A percentile compares a stretch with the other conserved stretches of the same genome.
Conservation (phyloP, 23 tunicate genomes). For the Phallusia fumigata region DNA sequence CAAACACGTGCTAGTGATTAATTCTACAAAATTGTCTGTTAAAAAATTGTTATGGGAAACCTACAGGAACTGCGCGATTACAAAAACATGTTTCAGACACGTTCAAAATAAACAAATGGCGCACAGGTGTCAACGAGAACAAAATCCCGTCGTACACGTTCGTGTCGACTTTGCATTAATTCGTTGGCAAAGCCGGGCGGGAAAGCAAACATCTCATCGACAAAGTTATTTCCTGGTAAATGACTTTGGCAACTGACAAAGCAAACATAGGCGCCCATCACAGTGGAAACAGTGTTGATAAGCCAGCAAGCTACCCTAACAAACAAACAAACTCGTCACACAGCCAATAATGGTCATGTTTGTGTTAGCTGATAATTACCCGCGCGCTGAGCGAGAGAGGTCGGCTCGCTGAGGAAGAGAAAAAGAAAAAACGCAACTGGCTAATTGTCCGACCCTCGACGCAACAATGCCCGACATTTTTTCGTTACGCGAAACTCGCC, state of each 20-base stretch:
- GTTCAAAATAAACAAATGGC: not conserved
- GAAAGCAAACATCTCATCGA: not conserved
- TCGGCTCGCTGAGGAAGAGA: not conserved
- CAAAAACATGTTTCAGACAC: too few species aligned
- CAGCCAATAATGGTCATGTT: not conserved
- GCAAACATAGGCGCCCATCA: not conserved
- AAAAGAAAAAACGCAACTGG: not conserved
- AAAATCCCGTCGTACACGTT: not conserved
- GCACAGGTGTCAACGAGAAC: not conserved
- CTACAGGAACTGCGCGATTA: too few species aligned
- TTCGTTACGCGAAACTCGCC: not conserved
- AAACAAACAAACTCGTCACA: not conserved
- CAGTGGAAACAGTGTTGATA: not conserved
- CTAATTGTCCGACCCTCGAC: not conserved
- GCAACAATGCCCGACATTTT: conserved; percentile 5
- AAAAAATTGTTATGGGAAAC: too few species aligned
- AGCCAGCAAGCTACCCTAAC: not conserved
- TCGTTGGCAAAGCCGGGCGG: not conserved
- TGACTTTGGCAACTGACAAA: not conserved
- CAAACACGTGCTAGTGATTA: too few species aligned
- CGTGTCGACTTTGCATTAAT: not conserved
- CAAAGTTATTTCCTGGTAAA: conserved; percentile 6
- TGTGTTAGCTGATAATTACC: not conserved
- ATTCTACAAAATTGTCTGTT: too few species aligned
- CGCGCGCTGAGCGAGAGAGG: not conserved